A percentile compares a stretch with the other conserved stretches of the same genome.
Conservation (phyloP, 2,113 vertebrate species). For the Phaetusa simplex region DNA sequence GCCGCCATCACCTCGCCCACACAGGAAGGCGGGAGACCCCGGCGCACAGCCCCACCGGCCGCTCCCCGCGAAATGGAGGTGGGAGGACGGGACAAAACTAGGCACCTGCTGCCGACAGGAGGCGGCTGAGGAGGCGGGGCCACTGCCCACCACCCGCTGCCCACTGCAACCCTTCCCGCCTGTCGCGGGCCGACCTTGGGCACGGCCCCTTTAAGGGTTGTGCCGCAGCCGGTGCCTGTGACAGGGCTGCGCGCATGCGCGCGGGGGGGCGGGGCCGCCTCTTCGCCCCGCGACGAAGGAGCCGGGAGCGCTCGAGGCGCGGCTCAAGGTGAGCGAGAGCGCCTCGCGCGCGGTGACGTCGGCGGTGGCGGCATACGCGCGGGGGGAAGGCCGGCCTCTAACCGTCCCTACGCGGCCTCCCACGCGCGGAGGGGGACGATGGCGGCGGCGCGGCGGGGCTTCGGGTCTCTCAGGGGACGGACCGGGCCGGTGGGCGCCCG, state of each 20-base stretch:
- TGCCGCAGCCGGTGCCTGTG: rapidly evolving
- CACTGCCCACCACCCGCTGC: rapidly evolving
- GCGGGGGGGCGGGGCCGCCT: rapidly evolving
- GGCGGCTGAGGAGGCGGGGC: rapidly evolving
- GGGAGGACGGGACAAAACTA: rapidly evolving
- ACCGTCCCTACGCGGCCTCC: background rate
- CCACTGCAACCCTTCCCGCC: rapidly evolving
- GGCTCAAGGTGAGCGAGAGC: background rate
- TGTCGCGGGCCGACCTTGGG: rapidly evolving
- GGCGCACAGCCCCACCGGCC: too few species aligned
- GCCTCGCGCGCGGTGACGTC: background rate
- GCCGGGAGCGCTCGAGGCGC: background rate
- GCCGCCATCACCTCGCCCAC: rapidly evolving
- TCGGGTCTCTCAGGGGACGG: too few species aligned
- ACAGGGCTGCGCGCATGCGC: background rate
- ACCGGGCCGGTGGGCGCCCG: background rate
- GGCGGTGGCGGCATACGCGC: too few species aligned
- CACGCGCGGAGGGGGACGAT: background rate
- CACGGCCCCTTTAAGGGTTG: background rate
- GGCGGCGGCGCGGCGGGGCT: too few species aligned
- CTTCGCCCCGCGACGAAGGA: rapidly evolving
- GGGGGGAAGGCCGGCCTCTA: rapidly evolving
- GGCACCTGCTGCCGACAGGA: rapidly evolving
- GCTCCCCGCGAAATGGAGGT: rapidly evolving
- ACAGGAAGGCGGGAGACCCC: too few species aligned